Evolutionary conservation across 2,113 vertebrate species (phyloP), one percentile per base, ranked within the genome.

Genomic region (Vulpes ferrilata): DNA sequence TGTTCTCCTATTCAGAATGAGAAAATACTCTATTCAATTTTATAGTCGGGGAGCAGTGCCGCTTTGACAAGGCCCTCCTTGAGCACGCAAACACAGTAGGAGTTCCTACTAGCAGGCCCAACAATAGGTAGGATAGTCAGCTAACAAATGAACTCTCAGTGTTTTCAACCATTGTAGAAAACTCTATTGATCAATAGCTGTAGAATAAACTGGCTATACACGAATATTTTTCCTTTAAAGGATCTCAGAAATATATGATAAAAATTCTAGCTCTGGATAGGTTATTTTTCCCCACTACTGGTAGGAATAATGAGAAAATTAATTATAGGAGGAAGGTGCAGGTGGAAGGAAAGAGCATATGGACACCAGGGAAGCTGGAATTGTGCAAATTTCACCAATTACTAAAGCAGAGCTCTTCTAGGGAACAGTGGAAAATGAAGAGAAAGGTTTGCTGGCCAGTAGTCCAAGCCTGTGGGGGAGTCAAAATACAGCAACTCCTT

Each of bases 1-100:
- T 43, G 43, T 25, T 35, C 22, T 98, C 92, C 96, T 65, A n/a
- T 32, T 84, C 32, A 86, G 65, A 93, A 64, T 38, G 32, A 81
- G 35, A 81, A 81, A 80, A 86, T 25, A 51, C 5, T 81, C 27
- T 76, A 13, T 32, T 64, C 20, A 74, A 15, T 43, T 51, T 43
- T 53, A 43, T 51, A 43, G 32, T 59, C 64, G 2, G 30, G 59
- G 9, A 93, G 64, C 74, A 90, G 27, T 51, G 10, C 30, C 9
- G 3, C 25, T 43, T 1, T 79, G 27, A 64, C 6, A 35, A 4
- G 62, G 30, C 38, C n/a, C 57, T 82, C 65, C 11, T 35, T 8
- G 17, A 81, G 48, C 30, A 27, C n/a, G 53, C 62, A 48, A 64
- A 32, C 11, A 25, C 43, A 48, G 11, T 27, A 59, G 79, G 48